Evolutionary conservation across 2,113 vertebrate species (phyloP).

Genomic region (Paratilapia polleni): DNA sequence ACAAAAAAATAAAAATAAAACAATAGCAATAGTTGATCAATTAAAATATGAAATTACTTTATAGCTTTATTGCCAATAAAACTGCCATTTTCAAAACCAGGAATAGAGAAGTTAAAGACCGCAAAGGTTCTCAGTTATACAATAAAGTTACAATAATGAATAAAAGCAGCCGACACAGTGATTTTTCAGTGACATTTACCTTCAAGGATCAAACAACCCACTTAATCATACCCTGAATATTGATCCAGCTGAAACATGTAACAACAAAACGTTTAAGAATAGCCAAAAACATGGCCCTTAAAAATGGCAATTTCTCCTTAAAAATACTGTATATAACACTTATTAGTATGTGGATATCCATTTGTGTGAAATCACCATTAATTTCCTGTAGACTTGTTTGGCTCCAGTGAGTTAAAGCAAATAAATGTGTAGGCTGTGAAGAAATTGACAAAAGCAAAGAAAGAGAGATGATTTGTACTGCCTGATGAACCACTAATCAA

Average conservation of each 20-base stretch:
- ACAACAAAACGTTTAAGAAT: neutral
- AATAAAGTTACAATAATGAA: neutral
- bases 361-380: neutral
- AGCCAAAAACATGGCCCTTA: neutral
- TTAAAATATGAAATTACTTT: neutral
- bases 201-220: neutral
- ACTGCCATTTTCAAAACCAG: neutral
- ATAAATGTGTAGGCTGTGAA: neutral
- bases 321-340: neutral
- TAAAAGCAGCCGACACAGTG: neutral
- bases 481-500: conserved; percentile 1
- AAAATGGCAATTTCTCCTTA: neutral
- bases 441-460: neutral
- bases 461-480: neutral
- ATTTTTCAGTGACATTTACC: neutral
- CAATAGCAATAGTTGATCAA: neutral
- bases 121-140: neutral
- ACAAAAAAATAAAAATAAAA: neutral
- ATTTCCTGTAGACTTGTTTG: neutral
- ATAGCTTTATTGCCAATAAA: neutral
- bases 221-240: neutral
- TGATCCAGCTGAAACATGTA: neutral
- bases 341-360: neutral
- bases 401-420: neutral
- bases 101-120: neutral